Conservation (phyloP, 2,888 invertebrate genomes). For the Xylophagus ater region DNA sequence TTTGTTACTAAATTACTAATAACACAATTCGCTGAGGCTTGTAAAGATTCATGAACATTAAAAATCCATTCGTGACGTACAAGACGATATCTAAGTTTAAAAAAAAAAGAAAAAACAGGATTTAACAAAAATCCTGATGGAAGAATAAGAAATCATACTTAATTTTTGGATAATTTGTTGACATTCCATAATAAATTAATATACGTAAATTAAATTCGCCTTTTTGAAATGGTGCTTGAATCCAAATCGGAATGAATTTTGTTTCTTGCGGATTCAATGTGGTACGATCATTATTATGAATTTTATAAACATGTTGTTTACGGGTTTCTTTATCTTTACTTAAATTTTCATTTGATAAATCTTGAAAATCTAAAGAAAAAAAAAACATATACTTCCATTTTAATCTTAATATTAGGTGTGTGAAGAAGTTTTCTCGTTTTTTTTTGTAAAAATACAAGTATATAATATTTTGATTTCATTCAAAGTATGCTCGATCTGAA, state of each 20-base stretch:
- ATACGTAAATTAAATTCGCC: conserved; percentile 54
- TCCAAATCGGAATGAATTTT: conserved; percentile 44
- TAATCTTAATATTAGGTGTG: too few relatives aligned
- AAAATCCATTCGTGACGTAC: conserved; percentile 55
- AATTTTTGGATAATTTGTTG: conserved; percentile 31
- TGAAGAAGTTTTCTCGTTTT: too few relatives aligned
- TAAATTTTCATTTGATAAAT: conserved; percentile 35
- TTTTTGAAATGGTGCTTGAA: conserved; percentile 55
- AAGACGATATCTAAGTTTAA: conserved; percentile 43
- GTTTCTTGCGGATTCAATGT: conserved; percentile 31
- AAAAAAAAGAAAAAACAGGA: not conserved
- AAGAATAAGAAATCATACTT: conserved; percentile 21
- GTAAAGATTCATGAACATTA: conserved; percentile 49
- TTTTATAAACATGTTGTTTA: conserved; percentile 34
- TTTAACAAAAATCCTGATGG: not conserved
- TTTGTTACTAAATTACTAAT: conserved; percentile 44
- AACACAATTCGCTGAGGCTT: conserved; percentile 42
- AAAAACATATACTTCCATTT: too few relatives aligned
- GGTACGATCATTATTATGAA: conserved; percentile 25
- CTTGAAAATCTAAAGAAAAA: conserved; percentile 25
- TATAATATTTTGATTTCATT: too few relatives aligned
- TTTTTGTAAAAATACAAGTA: too few relatives aligned
- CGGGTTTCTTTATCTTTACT: conserved; percentile 38
- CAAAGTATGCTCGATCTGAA: too few relatives aligned
- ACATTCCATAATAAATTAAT: conserved; percentile 60